A percentile compares a stretch with the other conserved stretches of the same genome.
Conservation (phyloP, 1,140 invertebrate species). For the Lepidostoma basale region DNA sequence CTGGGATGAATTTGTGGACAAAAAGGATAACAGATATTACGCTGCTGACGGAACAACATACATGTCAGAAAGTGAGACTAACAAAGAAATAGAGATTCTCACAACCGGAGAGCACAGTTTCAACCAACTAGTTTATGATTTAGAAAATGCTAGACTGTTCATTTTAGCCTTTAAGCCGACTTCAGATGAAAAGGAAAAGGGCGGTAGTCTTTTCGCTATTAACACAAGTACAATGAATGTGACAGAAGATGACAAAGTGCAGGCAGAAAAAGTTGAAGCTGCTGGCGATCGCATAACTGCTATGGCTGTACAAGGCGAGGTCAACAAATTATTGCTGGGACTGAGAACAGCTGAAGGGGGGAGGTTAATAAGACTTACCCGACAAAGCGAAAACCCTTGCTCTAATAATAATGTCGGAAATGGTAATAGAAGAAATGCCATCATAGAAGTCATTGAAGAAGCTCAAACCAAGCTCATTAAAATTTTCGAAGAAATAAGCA, state of each 20-base stretch:
- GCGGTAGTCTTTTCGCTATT: not conserved
- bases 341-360: not conserved
- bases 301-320: not conserved
- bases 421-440: too few species aligned
- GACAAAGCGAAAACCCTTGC: slow-evolving; percentile 12
- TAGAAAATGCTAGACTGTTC: not conserved
- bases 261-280: not conserved
- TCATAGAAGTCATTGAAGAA: slow-evolving; percentile 15
- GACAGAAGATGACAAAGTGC: not conserved
- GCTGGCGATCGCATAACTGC: not conserved
- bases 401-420: not conserved
- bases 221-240: not conserved
- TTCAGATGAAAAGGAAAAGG: not conserved
- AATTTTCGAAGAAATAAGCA: not conserved
- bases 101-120: slow-evolving; percentile 9
- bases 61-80: not conserved
- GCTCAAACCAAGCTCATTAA: not conserved
- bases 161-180: not conserved
- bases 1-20: not conserved
- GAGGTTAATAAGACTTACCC: not conserved
- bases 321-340: not conserved
- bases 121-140: slow-evolving; percentile 1
- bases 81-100: slow-evolving; percentile 4
- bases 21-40: not conserved
- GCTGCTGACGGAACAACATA: not conserved